A percentile compares a stretch with the other conserved stretches of the same genome.
These are phyloP conservation scores for Ametastegia equiseti DNA, from an alignment of 2,888 invertebrate genomes.

Conservation along the genomic window DNA sequence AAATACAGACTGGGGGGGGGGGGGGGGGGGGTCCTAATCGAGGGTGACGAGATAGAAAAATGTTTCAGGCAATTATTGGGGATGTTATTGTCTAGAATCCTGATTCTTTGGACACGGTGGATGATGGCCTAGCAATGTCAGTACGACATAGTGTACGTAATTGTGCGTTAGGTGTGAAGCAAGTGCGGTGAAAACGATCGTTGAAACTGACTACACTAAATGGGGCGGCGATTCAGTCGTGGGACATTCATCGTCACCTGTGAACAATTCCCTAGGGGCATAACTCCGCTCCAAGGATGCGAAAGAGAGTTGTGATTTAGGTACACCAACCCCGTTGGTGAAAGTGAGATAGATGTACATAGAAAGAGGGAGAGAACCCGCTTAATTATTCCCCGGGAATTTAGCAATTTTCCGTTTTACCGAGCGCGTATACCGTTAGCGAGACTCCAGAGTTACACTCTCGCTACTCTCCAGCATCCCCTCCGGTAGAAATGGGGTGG, in stretches of 20 bases:
- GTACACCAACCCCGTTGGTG: conserved; percentile 45
- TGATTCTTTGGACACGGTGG: not conserved
- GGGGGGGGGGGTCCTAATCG: too few species aligned
- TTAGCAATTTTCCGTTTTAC: conserved; percentile 69
- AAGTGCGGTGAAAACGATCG: not conserved
- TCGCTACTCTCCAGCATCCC: not conserved
- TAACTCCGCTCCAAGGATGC: conserved; percentile 49
- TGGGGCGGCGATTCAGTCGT: conserved; percentile 47
- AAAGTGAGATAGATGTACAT: conserved; percentile 53
- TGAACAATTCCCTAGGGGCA: conserved; percentile 63
- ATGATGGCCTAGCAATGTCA: not conserved
- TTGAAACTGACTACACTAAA: not conserved
- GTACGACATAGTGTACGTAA: not conserved
- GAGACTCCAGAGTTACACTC: not conserved
- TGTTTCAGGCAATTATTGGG: conserved; percentile 71
- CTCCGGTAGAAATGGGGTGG: not conserved
- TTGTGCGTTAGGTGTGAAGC: not conserved
- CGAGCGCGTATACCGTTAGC: conserved; percentile 54
- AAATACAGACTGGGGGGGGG: conserved; percentile 66
- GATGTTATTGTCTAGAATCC: conserved; percentile 20
- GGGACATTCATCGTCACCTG: conserved; percentile 59
- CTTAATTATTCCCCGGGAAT: conserved; percentile 68
- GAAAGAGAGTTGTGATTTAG: conserved; percentile 46
- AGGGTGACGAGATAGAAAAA: conserved; percentile 74
- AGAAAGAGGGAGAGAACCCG: conserved; percentile 49